A percentile compares a stretch with the other conserved stretches of the same genome.
Conservation (phyloP, 2,888 invertebrate genomes). For the Meghimatium bilineatum region DNA sequence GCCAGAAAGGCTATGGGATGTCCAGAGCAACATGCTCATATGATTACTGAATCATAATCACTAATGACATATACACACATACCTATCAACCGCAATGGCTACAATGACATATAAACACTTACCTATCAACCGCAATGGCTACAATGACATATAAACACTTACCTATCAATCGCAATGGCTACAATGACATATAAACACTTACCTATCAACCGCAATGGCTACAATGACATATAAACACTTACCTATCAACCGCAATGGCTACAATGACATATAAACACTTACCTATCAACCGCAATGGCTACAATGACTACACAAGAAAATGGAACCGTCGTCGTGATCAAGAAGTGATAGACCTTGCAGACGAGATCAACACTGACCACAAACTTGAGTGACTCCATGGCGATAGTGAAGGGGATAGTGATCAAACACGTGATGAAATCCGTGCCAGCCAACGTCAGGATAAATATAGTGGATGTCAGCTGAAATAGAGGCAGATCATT, state of each 20-base stretch:
- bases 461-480: conserved; percentile 73
- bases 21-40: no score
- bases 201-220: no score
- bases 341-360: conserved; percentile 70
- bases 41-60: no score
- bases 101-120: no score
- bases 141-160: no score
- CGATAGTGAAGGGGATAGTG: conserved; percentile 71
- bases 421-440: conserved; percentile 72
- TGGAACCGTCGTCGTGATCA: conserved; percentile 70
- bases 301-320: conserved; percentile 73
- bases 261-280: background rate
- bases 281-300: conserved; percentile 72
- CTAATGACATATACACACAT: no score
- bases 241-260: background rate
- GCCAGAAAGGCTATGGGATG: no score
- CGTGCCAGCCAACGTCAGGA: conserved; percentile 71
- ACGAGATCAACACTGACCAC: conserved; percentile 43
- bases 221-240: background rate
- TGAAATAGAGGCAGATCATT: conserved; percentile 56
- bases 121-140: no score
- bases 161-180: no score
- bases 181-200: no score
- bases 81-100: no score
- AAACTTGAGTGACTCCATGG: conserved; percentile 65